Base-by-base conservation (phyloP, 2,888 invertebrate genomes). In the Perizoma affinitatum region DNA sequence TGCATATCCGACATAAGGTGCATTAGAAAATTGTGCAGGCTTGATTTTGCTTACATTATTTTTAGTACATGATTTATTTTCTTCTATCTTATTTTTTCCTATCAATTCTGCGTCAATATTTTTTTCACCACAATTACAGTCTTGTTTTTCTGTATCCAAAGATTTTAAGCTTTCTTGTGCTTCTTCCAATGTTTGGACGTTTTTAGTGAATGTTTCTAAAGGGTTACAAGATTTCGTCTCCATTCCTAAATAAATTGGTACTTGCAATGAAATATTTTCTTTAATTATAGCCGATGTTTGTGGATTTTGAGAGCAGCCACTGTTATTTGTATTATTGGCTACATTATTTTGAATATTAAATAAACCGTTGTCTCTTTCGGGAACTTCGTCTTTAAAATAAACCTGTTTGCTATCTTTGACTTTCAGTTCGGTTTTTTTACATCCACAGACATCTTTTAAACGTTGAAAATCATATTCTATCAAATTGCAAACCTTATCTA, bases 391-490 rank as follows among this genome's bases (percentile, higher is more conserved):
- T 51, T 63, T 58, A 42, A 63, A 61, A 53, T 57, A 50, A 11
- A 63, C 56, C 46, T 57, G 56, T 46, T 52, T 34, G 42, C 10
- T 34, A 35, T 54, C 41, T 10, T 45, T 41, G 40, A 40, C 40
- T 58, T 34, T 38, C 6, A 44, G 2, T 44, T 47, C 48, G 45
- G n/a, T 59, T 46, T 69, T 76, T 71, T 71, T 78, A 69, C 76
- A 77, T 11, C 68, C 76, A 63, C 80, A 88, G 50, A 84, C 67
- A 41, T 77, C 68, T 75, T 82, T 85, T n/a, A 92, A 69, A 9
- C 84, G 80, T 66, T 85, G 67, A 73, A 92, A 88, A 74, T 92
- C 92, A 59, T 80, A 76, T 70, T 91, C 88, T 62, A 92, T 90
- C 63, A 88, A 73, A 62, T 74, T 72, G 64, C 76, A 82, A 34